A percentile compares a stretch with the other conserved stretches of the same genome.
Evolutionary conservation across 2,113 vertebrate genomes (phyloP).

Genomic region (Tiliqua scincoides): DNA sequence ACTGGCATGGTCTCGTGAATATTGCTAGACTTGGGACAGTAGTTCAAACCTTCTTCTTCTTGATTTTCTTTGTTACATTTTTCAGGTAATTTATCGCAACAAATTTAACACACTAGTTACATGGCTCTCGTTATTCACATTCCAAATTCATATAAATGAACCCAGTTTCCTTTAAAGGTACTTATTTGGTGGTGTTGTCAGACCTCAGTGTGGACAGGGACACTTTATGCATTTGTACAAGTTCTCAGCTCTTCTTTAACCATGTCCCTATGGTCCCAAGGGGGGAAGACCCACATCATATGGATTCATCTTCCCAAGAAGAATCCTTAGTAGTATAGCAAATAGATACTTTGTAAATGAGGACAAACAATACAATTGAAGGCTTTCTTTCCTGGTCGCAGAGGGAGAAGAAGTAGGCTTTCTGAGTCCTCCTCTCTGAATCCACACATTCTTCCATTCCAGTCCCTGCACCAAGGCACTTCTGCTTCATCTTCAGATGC

Average conservation of each 20-base stretch:
- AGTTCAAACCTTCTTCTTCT: background rate
- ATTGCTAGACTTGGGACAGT: background rate
- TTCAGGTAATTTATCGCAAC: too few species aligned
- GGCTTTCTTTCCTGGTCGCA: too few species aligned
- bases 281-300: too few species aligned
- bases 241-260: background rate
- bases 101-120: constrained; percentile 5
- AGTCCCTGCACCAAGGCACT: background rate
- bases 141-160: background rate
- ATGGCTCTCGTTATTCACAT: background rate
- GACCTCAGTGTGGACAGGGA: background rate
- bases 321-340: too few species aligned
- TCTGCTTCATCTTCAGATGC: too few species aligned
- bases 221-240: too few species aligned
- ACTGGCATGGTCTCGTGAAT: background rate
- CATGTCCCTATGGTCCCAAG: too few species aligned
- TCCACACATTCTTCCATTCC: background rate
- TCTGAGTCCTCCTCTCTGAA: too few species aligned
- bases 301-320: too few species aligned
- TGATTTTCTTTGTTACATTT: background rate
- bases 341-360: too few species aligned
- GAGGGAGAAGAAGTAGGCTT: too few species aligned
- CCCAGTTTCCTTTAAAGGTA: background rate
- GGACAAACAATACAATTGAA: too few species aligned
- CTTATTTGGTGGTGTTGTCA: background rate